Evolutionary conservation across 2,797 vertebrate genomes (phyloP).

Genomic region (Dromococcyx pavoninus): DNA sequence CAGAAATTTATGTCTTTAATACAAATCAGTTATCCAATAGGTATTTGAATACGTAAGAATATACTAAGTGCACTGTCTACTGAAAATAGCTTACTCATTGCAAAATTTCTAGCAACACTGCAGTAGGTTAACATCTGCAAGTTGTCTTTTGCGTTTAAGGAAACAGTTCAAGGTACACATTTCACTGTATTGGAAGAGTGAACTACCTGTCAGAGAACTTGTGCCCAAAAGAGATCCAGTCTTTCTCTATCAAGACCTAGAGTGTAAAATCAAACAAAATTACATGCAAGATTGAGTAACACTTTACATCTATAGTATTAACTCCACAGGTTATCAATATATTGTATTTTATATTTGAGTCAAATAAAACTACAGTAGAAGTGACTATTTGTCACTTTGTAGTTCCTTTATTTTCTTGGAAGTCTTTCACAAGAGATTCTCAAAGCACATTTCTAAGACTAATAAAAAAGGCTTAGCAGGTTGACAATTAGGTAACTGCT

Average conservation of each 20-base stretch:
- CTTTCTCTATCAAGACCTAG: constrained; percentile 97
- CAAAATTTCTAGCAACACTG: neutral
- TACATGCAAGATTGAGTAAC: neutral
- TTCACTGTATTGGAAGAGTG: neutral
- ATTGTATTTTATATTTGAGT: neutral
- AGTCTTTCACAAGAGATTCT: neutral
- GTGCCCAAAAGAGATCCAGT: constrained; percentile 99
- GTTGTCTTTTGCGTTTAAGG: neutral
- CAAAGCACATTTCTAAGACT: neutral
- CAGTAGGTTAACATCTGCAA: neutral
- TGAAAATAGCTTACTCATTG: neutral
- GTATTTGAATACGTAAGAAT: neutral
- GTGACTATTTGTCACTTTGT: neutral
- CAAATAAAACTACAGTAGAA: neutral
- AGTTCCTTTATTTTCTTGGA: neutral
- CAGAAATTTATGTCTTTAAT: neutral
- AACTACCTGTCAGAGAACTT: constrained; percentile 96
- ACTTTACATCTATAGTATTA: neutral
- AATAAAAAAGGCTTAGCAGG: neutral
- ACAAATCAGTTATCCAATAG: neutral
- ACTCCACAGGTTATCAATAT: fast-evolving
- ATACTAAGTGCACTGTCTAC: neutral
- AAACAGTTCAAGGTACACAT: neutral
- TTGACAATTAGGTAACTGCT: neutral
- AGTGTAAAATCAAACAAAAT: neutral